Evolutionary conservation across 64 coral and sea anemone genomes (phyloP), one percentile per base, ranked within the genome.

Genomic region (Dendrophyllia cribrosa): DNA sequence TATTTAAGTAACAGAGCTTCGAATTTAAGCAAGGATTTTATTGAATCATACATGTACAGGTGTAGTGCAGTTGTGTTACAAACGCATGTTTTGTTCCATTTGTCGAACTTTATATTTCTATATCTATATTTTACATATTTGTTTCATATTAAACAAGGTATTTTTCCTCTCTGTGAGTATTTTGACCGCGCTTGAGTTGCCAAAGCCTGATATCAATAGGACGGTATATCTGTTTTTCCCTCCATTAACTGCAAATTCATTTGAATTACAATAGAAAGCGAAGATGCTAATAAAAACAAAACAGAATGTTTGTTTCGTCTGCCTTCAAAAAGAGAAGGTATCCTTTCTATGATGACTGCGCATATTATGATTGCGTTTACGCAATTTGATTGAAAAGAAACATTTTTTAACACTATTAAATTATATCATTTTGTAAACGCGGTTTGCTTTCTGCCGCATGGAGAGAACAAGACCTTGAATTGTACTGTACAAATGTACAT

Each of bases 241-340:
- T 72, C 3, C 6, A 51, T 49, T n/a, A 49, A 75, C 72, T 12
- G 17, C 44, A 55, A 17, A 5, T 3, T 53, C 16, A 77, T 77
- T 77, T 77, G 75, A 56, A 77, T 77, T 21, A 77, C 75, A 77
- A 77, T 55, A 77, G 75, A 77, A 77, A 24, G 7, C 51, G 8
- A 55, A 55, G 20, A 23, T 25, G 49, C 8, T 11, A 77, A 77
- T 51, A 77, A 23, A 55, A 77, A 9, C 7, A 77, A n/a, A 5
- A 9, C 7, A 9, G 3, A 43, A 51, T 19, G 15, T 47, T 44
- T n/a, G 2, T 75, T 75, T 50, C 45, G 3, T 75, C 17, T 8
- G 19, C 6, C 44, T 75, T 75, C 12, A 3, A 53, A 15, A 77
- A 58, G 48, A 7, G 20, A 24, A 4, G 2, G 1, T 77, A 6